Evolutionary conservation across 2,797 vertebrate species (phyloP), one percentile per base, ranked within the genome.

Genomic region (Rhadinocentrus ornatus): DNA sequence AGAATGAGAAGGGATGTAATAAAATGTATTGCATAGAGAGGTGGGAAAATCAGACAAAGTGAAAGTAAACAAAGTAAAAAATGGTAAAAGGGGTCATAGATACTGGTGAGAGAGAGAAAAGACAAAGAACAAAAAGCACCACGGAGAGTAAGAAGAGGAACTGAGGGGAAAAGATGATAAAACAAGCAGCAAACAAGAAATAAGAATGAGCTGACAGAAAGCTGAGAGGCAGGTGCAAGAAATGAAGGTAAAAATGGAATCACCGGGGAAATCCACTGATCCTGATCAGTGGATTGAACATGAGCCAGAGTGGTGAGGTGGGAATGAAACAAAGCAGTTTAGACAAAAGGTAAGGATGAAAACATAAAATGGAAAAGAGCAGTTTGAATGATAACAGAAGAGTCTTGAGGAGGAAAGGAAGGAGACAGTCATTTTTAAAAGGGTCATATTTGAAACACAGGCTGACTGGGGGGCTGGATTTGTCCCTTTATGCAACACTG

Each of bases 1-100:
- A 88, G 86, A 90, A 65, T 83, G 68, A 74, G 68, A 26, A 27
- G 46, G 34, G 66, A 62, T 62, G 66, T 59, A 53, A 82, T 73
- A 82, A 83, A 82, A 84, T 82, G 71, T 79, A 75, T 87, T 86
- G 69, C 81, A 69, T 69, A 37, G 64, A 69, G 71, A 88, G 81
- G 86, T 66, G 48, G 59, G 65, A 71, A 83, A 31, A 79, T 87
- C 81, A 62, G 75, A 80, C 70, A 69, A 64, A 74, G 67, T 73
- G 65, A 65, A 1, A n/a, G 54, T 9, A 68, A 67, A 75, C 58
- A 79, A 27, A 46, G 9, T 69, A 71, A 69, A n/a, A 75, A 81
- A 67, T 13, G 0, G 67, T 73, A 69, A 79, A 75, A 68, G 12
- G 52, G 69, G 78, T 79, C 75, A 69, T 55, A 56, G 70, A 48